Base-by-base conservation (phyloP, 1,140 invertebrate species). In the Sycobia sp. region DNA sequence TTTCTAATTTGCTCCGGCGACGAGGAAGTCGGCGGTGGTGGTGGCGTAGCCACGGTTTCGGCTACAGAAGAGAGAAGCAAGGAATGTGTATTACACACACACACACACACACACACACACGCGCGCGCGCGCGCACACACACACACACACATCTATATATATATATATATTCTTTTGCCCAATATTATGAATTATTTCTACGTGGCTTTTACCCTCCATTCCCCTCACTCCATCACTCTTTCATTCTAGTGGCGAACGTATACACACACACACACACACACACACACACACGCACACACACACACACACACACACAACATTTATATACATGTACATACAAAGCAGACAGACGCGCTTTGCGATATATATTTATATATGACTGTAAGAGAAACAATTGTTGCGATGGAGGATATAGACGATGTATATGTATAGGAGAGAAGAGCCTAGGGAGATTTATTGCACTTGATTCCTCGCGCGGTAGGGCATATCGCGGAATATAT, bases 121-220 rank as follows among this genome's bases (percentile, higher is more conserved):
- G 29, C 29, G 29, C 29, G 20, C 11, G 50, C 29, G 5, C 11
- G 29, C 29, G 29, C 29, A 32, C 47, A 32, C 16, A n/a, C 13
- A n/a, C n/a, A n/a, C n/a, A n/a, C n/a, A n/a, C n/a, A n/a, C n/a
- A n/a, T n/a, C n/a, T n/a, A n/a, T n/a, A n/a, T n/a, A n/a, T n/a
- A n/a, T n/a, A n/a, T n/a, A n/a, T n/a, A n/a, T n/a, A n/a, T 38
- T 60, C 39, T 60, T 23, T 60, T 60, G 16, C 58, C 27, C 16
- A 51, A 61, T 60, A 61, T 53, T 44, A 44, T 61, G 50, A 61
- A 61, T 61, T 61, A 61, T 61, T 61, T 53, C 49, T 32, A 18
- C 13, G 34, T 14, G 11, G 25, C 47, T 49, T 49, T 49, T 8
- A 44, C 23, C 39, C 29, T n/a, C n/a, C n/a, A n/a, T n/a, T 44